Conservation (phyloP, 2,113 vertebrate species). For the Microtus pennsylvanicus region DNA sequence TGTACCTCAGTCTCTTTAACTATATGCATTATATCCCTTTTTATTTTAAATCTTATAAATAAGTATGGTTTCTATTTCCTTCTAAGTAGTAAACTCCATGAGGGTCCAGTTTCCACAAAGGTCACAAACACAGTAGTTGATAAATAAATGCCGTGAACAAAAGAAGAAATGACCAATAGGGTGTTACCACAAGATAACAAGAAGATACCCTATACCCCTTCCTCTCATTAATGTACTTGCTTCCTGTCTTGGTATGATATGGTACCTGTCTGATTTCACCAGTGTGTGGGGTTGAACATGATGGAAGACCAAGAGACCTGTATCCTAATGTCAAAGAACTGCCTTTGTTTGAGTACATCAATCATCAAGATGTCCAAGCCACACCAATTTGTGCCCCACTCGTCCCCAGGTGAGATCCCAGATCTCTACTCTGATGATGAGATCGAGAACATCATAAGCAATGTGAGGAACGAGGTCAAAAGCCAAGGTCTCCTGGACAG, state of each 20-base stretch:
- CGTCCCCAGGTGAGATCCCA: conserved; percentile 93
- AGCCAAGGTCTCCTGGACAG: conserved; percentile 91
- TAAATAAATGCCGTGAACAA: neutral
- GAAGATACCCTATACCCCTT: neutral
- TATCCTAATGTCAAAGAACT: neutral
- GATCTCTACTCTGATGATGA: conserved; percentile 96
- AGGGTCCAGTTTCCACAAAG: neutral
- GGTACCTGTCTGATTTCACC: neutral
- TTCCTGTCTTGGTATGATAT: neutral
- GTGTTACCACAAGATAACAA: neutral
- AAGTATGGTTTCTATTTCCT: conserved; percentile 2
- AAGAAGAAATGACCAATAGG: conserved; percentile 23
- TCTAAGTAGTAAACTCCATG: conserved; percentile 4
- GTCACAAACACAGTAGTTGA: neutral
- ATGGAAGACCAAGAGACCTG: neutral
- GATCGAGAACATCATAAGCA: conserved; percentile 92
- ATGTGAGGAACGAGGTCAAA: conserved; percentile 92
- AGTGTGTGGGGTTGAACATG: neutral
- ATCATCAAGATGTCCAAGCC: neutral
- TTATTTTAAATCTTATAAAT: neutral
- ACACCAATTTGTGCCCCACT: rapidly evolving
- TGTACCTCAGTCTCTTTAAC: neutral
- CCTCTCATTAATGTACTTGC: neutral
- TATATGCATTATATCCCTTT: neutral
- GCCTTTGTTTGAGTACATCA: too few relatives aligned